These are phyloP conservation scores for Podarcis siculus DNA, from an alignment of 2,797 vertebrate genomes.

Conservation along the genomic window DNA sequence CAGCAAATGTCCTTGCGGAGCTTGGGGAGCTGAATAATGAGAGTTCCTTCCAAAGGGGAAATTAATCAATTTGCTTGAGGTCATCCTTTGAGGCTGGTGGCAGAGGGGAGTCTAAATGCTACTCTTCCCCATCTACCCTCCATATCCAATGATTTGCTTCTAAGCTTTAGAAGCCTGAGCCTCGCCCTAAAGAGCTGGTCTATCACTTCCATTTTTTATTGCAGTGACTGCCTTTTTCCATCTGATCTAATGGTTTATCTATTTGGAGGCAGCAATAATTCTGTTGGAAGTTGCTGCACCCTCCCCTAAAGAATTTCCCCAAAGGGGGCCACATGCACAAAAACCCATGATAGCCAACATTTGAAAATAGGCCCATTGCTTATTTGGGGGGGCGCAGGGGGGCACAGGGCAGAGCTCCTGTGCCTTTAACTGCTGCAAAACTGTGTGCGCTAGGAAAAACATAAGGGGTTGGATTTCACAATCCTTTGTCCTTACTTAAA, in stretches of 20 bases:
- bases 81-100: neutral
- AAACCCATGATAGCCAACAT: neutral
- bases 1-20: neutral
- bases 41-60: neutral
- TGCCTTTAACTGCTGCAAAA: neutral
- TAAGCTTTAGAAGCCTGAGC: neutral
- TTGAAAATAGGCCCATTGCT: neutral
- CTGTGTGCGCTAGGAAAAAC: neutral
- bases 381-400: neutral
- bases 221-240: neutral
- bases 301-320: no score
- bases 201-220: neutral
- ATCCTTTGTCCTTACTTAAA: neutral
- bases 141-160: neutral
- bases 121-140: neutral
- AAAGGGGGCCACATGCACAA: no score
- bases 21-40: neutral
- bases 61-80: neutral
- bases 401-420: neutral
- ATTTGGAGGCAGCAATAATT: neutral
- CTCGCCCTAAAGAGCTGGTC: neutral
- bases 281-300: neutral
- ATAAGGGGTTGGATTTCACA: neutral
- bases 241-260: neutral
- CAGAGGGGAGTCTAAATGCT: neutral